Base-by-base conservation (phyloP, 1,140 invertebrate species). In the Diprion similis region DNA sequence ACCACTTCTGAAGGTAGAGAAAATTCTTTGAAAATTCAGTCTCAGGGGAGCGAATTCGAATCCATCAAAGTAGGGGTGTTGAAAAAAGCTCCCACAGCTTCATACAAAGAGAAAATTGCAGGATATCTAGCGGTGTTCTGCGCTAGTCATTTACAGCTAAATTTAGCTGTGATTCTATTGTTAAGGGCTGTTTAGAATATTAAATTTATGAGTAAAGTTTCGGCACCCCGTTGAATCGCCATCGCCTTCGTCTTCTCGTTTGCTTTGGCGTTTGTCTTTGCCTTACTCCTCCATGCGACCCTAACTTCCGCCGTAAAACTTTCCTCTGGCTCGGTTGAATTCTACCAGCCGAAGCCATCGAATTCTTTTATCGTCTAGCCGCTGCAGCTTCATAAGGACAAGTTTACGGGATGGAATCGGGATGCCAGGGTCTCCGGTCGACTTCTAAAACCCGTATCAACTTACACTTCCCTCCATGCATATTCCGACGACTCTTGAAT, bases 151-250 rank as follows among this genome's bases (percentile, higher is more conserved):
- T 59, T 59, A 59, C 51, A 59, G 8, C 51, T 17, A 59, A 59
- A 59, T 59, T 59, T 59, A 6, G 51, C 2, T 1, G 24, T 37
- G 24, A 37, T 8, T 59, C 51, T 17, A 59, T 59, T 59, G 51
- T 59, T 59, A 17, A 17, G n/a, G 51, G 6, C 11, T 83, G 81
- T 82, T 84, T 82, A 82, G 81, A 84, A 84, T 83, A 83, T 84
- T 79, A 74, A 77, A 84, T 83, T 84, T 84, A 84, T 77, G 81
- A 81, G 78, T 72, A 17, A 83, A 84, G 78, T 82, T 84, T 73
- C 65, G 76, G 67, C 19, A 18, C 51, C 48, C 70, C 70, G 48
- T 48, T 47, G 46, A 13, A 19, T 15, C 19, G 9, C 73, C 65
- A 46, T 19, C 70, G 46, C 65, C 71, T 17, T 51, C 68, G 47